A percentile compares a stretch with the other conserved stretches of the same genome.
Evolutionary conservation across 2,797 vertebrate species (phyloP).

Genomic region (Neoniphon sammara): DNA sequence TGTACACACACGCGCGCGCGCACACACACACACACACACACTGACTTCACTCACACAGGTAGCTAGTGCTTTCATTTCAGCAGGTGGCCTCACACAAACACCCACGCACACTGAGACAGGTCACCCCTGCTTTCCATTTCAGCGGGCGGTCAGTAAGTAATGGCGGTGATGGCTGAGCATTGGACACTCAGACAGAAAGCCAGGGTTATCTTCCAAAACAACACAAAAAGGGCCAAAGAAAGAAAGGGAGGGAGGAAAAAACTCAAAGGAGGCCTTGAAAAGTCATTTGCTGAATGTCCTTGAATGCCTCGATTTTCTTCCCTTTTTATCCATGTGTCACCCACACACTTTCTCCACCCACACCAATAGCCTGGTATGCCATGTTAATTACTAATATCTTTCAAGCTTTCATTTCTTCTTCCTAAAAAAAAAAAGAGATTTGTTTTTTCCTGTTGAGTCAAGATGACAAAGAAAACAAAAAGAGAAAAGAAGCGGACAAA

Average conservation of each 20-base stretch:
- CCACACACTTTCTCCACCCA: constrained; percentile 55
- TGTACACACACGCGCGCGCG: constrained; percentile 35
- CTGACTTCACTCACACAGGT: constrained; percentile 48
- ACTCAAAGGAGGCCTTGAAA: constrained; percentile 60
- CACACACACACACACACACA: constrained; percentile 21
- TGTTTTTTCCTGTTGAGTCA: constrained; percentile 67
- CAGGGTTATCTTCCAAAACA: constrained; percentile 70
- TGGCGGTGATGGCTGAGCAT: constrained; percentile 66
- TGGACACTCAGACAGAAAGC: constrained; percentile 63
- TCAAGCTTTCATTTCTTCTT: constrained; percentile 69
- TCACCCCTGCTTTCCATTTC: constrained; percentile 70
- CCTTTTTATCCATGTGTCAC: constrained; percentile 63
- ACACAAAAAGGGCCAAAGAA: constrained; percentile 34
- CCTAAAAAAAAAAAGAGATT: constrained; percentile 71
- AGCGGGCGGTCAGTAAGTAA: constrained; percentile 72
- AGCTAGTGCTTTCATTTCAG: constrained; percentile 66
- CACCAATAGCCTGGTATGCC: constrained; percentile 53
- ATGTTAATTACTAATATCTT: constrained; percentile 75
- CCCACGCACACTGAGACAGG: constrained; percentile 42
- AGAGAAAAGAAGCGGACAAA: constrained; percentile 51
- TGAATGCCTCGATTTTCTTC: constrained; percentile 63
- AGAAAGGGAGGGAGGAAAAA: constrained; percentile 21
- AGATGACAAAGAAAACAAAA: constrained; percentile 68
- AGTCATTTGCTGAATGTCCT: constrained; percentile 69
- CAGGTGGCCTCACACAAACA: constrained; percentile 63